Evolutionary conservation across 1,140 invertebrate species (phyloP).

Genomic region (Amphibalanus amphitrite): DNA sequence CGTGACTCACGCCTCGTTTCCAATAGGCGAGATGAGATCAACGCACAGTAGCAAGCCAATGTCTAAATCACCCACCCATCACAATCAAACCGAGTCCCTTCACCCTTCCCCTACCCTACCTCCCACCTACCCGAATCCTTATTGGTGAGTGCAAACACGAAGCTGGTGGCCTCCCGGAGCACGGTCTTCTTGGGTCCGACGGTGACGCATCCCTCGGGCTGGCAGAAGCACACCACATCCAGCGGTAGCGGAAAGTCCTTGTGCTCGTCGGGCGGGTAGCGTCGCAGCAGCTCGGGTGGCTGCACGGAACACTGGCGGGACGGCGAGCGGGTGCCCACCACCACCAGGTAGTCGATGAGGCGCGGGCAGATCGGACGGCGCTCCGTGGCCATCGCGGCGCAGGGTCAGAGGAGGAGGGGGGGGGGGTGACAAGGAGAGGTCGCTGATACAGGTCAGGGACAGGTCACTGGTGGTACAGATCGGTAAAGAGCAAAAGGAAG

Average conservation of each 20-base stretch:
- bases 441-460: no score
- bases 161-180: constrained; percentile 76
- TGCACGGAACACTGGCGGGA: constrained; percentile 46
- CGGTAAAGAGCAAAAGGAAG: no score
- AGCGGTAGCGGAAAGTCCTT: constrained; percentile 90
- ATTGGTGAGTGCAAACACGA: constrained; percentile 96
- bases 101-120: neutral
- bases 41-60: no score
- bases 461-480: no score
- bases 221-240: constrained; percentile 98
- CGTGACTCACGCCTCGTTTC: no score
- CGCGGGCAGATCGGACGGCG: constrained; percentile 40
- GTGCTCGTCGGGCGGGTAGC: constrained; percentile 95
- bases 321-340: constrained; percentile 69
- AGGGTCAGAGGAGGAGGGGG: neutral
- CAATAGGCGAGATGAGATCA: no score
- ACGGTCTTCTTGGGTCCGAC: constrained; percentile 70
- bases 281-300: constrained; percentile 72
- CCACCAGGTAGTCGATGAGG: constrained; percentile 78
- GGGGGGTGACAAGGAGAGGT: no score
- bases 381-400: constrained; percentile 8
- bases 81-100: neutral
- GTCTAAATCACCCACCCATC: no score
- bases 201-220: constrained; percentile 82
- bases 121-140: constrained; percentile 72